Conservation (phyloP, 2,888 invertebrate species). For the Proisotoma minuta region DNA sequence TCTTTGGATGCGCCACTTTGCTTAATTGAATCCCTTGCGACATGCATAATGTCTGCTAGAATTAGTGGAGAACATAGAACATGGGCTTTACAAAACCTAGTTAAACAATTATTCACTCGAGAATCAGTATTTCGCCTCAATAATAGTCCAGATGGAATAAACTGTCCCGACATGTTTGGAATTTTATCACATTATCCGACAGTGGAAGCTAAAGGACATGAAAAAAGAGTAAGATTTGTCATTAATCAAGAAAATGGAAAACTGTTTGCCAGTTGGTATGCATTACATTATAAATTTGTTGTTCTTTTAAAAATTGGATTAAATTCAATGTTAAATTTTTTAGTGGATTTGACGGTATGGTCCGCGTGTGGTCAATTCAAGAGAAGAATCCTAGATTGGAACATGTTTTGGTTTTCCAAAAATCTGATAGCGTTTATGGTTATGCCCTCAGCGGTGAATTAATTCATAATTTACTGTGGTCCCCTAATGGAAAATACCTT, state of each 20-base stretch:
- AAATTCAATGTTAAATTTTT: conserved; percentile 24
- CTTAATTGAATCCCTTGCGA: conserved; percentile 59
- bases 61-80: conserved; percentile 56
- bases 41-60: conserved; percentile 58
- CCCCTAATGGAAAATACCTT: conserved; percentile 56
- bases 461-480: conserved; percentile 56
- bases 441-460: conserved; percentile 55
- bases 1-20: conserved; percentile 52
- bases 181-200: conserved; percentile 52
- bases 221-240: conserved; percentile 55
- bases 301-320: too few relatives aligned
- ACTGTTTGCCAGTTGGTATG: conserved; percentile 56
- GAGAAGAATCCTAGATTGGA: conserved; percentile 53
- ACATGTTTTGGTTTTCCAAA: conserved; percentile 57
- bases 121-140: conserved; percentile 49
- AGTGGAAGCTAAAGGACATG: conserved; percentile 56
- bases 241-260: conserved; percentile 54
- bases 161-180: conserved; percentile 56
- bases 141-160: conserved; percentile 52
- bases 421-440: conserved; percentile 54
- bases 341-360: conserved; percentile 61
- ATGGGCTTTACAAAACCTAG: conserved; percentile 61
- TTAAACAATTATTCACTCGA: conserved; percentile 54
- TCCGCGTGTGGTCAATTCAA: conserved; percentile 57
- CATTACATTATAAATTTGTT: too few relatives aligned